Evolutionary conservation across 2,888 invertebrate species (phyloP), one percentile per base, ranked within the genome.

Genomic region (Melipona beecheii): DNA sequence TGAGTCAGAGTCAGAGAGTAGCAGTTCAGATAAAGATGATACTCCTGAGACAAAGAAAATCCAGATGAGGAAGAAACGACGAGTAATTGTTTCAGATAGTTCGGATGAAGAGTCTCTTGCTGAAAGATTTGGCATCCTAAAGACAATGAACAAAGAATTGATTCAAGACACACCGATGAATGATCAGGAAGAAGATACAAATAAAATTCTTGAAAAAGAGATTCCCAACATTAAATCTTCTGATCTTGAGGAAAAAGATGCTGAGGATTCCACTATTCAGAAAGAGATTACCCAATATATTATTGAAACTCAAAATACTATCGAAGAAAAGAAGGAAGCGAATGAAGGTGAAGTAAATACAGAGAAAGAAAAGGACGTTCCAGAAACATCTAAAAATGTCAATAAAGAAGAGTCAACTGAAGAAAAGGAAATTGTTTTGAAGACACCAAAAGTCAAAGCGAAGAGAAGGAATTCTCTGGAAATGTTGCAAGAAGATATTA

Each of bases 401-500:
- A 2, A 50, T 27, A 81, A 73, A 19, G 82, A 66, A 17, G 78
- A 78, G 15, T 36, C 13, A 0, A 6, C 13, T 17, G 89, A 90
- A 49, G 83, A 76, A 19, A 83, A 88, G 71, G 89, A 86, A 21
- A 80, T 83, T 31, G 58, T 56, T 24, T 72, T 78, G 19, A 86
- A 84, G 65, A 79, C 21, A 43, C 85, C 85, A 2, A 88, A 88
- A 49, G 50, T n/a, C 75, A 92, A 85, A 84, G 77, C 81, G 70
- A 90, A 91, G 52, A 90, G 94, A 56, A 90, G 94, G 73, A 95
- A 95, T 76, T 97, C 97, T 90, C 91, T 97, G 70, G 95, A 96
- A 89, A 95, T 95, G 92, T 94, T 97, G 2, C 97, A 97, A 87
- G 96, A 96, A 84, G 97, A 97, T 87, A 96, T 97, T 64, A 96